Base-by-base conservation (phyloP, 1,140 invertebrate species). In the Pectinophora gossypiella region DNA sequence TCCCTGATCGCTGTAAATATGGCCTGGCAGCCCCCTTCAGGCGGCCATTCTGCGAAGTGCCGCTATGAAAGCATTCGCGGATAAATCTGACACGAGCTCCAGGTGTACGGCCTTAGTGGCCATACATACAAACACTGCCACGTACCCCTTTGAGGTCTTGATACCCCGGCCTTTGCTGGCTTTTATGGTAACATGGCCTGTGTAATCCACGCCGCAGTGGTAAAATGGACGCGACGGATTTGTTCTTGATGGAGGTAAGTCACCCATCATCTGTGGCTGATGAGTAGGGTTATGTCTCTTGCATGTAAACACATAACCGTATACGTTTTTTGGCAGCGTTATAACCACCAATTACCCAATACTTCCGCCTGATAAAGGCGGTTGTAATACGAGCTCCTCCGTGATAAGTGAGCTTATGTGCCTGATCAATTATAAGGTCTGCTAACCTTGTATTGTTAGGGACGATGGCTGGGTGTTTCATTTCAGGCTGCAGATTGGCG, bases 401-500 rank as follows among this genome's bases (percentile, higher is more conserved):
- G 36, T 67, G 68, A 18, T 50, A 56, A 2, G 59, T 58, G 0
- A 36, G 5, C 22, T 45, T 13, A 18, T 71, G 68, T n/a, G 53
- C 42, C 16, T 73, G 15, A 22, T 58, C 27, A 1, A 87, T 64
- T 0, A 87, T 59, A 22, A 85, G 48, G 5, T 68, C 36, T n/a
- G 70, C 68, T 21, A 86, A 45, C 6, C 56, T 47, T 48, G 53
- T 46, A 32, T 63, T 58, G 32, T 55, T 20, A 12, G 79, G 71
- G 1, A 89, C 60, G 19, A 89, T 67, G 0, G 84, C 65, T 0
- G 85, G 88, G 64, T 88, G 77, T 48, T 86, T 88, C 23, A 62
- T 63, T 0, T 72, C 51, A 48, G 62, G 48, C 3, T 56, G 32
- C 1, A 89, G 19, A 15, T 61, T 44, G 0, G 78, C 52, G 27